Evolutionary conservation across 2,797 vertebrate genomes (phyloP), one percentile per base, ranked within the genome.

Genomic region (Phalloptychus januarius): DNA sequence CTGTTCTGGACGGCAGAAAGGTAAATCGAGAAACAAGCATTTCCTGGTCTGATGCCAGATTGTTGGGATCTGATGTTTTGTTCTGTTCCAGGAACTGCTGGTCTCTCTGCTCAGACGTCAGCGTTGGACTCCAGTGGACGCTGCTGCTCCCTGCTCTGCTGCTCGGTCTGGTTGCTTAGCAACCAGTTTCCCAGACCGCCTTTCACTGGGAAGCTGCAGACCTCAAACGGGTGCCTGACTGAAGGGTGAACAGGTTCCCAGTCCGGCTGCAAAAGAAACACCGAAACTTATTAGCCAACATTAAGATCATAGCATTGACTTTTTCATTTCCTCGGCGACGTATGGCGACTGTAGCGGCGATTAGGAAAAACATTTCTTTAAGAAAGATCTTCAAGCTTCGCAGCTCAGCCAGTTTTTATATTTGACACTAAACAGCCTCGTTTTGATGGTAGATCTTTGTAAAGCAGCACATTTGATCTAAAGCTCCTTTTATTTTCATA

Each of bases 401-500:
- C 86, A 83, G 83, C 89, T 88, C 82, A 88, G 80, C 38, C 86
- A 90, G 87, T 93, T 85, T 95, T 87, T 92, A 54, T 89, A 83
- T 86, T 88, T 90, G 72, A 86, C 86, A 85, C 80, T 46, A 73
- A 74, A 74, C 74, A 80, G 52, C 81, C 58, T 86, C 81, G 58
- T 74, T 93, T 87, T 85, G 50, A 89, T 80, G 83, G 82, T 40
- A 71, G 80, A 75, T 83, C 61, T 90, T 86, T 94, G 86, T 92
- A 94, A 93, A 92, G 81, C 92, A 82, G 85, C 87, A 83, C 81
- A 76, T 86, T 79, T 40, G 83, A 87, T 85, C 75, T 83, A 83
- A 92, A 88, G 91, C 65, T 42, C 69, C 46, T 92, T 90, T 94
- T 92, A 92, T 95, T 94, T 92, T 94, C 87, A 42, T 95, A 92